These are phyloP conservation scores for Tetramorium parvispinum DNA, from an alignment of 1,140 invertebrate genomes.

Conservation along the genomic window DNA sequence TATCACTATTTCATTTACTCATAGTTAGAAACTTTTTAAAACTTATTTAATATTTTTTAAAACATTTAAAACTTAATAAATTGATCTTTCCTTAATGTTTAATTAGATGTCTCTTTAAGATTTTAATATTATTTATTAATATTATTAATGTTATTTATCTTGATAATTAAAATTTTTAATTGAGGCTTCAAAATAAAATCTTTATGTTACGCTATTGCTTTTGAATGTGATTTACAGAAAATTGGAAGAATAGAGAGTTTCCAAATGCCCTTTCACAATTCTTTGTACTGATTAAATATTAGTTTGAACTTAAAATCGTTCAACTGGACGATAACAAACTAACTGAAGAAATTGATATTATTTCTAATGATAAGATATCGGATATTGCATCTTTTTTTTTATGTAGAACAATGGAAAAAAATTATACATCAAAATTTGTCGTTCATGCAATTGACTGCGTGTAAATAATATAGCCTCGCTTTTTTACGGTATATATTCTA, in stretches of 20 bases:
- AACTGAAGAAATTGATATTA: neutral
- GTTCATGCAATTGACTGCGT: neutral
- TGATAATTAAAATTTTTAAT: neutral
- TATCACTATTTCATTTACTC: neutral
- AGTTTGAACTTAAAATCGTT: neutral
- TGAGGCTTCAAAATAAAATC: neutral
- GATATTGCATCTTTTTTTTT: neutral
- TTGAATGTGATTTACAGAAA: neutral
- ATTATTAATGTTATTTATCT: neutral
- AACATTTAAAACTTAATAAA: neutral
- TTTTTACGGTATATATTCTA: neutral
- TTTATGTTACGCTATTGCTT: neutral
- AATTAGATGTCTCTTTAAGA: neutral
- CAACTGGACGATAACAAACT: neutral
- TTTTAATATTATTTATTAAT: neutral
- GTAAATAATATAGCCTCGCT: conserved; percentile 6
- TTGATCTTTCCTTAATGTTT: neutral
- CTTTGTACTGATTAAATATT: neutral
- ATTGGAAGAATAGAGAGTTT: neutral
- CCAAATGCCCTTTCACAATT: neutral
- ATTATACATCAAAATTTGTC: conserved; percentile 21
- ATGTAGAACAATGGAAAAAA: neutral
- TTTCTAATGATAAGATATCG: neutral
- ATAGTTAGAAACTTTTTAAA: neutral
- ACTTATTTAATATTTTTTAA: neutral